A percentile compares a stretch with the other conserved stretches of the same genome.
Conservation (phyloP, 2,797 vertebrate species). For the Microcaecilia unicolor region DNA sequence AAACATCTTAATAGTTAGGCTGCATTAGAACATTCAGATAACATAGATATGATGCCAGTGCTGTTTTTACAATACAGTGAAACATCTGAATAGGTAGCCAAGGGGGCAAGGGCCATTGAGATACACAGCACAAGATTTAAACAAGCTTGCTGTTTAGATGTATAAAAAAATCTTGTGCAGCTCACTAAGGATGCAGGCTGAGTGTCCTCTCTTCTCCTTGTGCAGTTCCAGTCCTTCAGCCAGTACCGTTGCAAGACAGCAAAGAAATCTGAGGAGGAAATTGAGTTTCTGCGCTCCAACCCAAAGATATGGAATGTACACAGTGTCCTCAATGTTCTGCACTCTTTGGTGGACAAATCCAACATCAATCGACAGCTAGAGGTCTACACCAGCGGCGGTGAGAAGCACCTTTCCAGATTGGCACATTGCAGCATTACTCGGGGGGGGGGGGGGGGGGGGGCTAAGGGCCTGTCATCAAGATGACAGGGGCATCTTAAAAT, state of each 20-base stretch:
- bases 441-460: too few species aligned
- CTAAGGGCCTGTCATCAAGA: background rate
- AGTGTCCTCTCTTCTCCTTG: background rate
- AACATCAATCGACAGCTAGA: slow-evolving; percentile 98
- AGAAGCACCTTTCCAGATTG: background rate
- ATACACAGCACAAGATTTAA: too few species aligned
- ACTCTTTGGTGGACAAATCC: slow-evolving; percentile 95
- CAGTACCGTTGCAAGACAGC: slow-evolving; percentile 97
- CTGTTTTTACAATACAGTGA: too few species aligned
- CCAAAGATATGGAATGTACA: slow-evolving; percentile 98
- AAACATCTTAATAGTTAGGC: too few species aligned
- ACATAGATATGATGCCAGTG: too few species aligned
- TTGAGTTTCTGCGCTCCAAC: slow-evolving; percentile 92
- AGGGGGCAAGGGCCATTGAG: too few species aligned
- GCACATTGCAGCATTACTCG: too few species aligned
- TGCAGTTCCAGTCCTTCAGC: slow-evolving; percentile 94
- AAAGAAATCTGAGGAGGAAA: slow-evolving; percentile 94
- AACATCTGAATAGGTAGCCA: too few species aligned
- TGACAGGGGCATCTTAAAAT: background rate
- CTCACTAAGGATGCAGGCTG: too few species aligned
- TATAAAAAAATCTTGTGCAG: too few species aligned
- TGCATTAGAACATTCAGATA: too few species aligned
- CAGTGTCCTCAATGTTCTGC: slow-evolving; percentile 93
- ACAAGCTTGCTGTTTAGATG: too few species aligned
- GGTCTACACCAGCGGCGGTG: slow-evolving; percentile 95